Base-by-base conservation (phyloP, 2,113 vertebrate species). In the Perognathus longimembris region DNA sequence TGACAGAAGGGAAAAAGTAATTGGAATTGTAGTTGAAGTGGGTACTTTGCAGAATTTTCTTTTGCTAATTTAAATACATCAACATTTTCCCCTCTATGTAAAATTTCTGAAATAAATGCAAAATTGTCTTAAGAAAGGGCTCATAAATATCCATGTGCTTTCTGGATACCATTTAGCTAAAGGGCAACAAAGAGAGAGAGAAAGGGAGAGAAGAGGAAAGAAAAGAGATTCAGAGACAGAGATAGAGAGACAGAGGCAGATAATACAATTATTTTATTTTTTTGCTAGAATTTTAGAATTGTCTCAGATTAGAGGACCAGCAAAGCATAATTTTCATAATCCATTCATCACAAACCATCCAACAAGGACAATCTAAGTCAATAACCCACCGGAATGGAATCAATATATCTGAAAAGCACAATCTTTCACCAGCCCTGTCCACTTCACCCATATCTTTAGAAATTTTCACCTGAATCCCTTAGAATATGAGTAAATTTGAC, bases 121-220 rank as follows among this genome's bases (percentile, higher is more conserved):
- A 96, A 95, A 96, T 95, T 95, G 67, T 93, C 75, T 96, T 95
- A 94, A 96, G 93, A 95, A 96, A 95, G 91, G 85, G 90, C 93
- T 97, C 90, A 97, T 97, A 96, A 96, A 97, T 97, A 97, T 91
- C 96, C 94, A 95, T 96, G 96, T 89, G 84, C 83, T 93, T 95
- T 93, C 67, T 94, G 86, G 86, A 79, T 95, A 96, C 94, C 88
- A 85, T 80, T 95, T 97, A 95, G 89, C 93, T 86, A 94, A 95
- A 95, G 88, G 76, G 82, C 83, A 64, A 30, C 4, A 57, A 71
- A 86, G 50, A 91, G 9, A 77, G 14, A 45, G 12, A 74, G 32
- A 38, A 30, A 61, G 2, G 28, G 6, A 76, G 30, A 28, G 38
- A 57, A 14, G 11, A 70, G 50, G 15, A 54, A 54, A 18, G 15